A percentile compares a stretch with the other conserved stretches of the same genome.
Evolutionary conservation across 2,113 vertebrate species (phyloP).

Genomic region (Paraplagusia blochii): DNA sequence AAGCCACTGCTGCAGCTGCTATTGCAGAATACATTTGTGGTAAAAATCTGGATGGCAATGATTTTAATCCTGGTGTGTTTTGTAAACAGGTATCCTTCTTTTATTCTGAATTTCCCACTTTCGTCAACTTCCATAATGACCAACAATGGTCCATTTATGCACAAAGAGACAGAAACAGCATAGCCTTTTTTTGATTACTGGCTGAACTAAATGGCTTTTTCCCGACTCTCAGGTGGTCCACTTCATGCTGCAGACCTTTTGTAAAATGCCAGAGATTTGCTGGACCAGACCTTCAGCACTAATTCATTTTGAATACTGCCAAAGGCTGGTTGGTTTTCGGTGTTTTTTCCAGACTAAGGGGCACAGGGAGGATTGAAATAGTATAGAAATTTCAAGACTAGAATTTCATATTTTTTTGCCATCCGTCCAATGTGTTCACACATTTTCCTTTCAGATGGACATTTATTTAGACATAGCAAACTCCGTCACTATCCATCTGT

Average conservation of each 20-base stretch:
- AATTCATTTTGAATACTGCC: conserved; percentile 62
- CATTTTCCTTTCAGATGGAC: conserved; percentile 2
- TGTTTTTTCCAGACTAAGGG: conserved; percentile 15
- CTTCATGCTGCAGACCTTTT: conserved; percentile 61
- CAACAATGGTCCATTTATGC: conserved; percentile 7
- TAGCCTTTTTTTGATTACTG: conserved; percentile 27
- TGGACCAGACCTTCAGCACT: conserved; percentile 27
- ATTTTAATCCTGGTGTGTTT: too few species aligned
- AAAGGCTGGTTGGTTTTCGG: conserved; percentile 56
- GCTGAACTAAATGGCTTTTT: conserved; percentile 12
- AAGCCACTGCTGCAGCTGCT: too few species aligned
- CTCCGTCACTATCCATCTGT: not conserved
- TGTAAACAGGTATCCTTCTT: conserved; percentile 6
- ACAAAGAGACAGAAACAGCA: not conserved
- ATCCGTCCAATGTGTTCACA: not conserved
- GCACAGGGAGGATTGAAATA: not conserved
- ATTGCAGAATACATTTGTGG: too few species aligned
- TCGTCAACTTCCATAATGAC: conserved; percentile 28
- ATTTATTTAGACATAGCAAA: not conserved
- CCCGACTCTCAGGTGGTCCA: conserved; percentile 40
- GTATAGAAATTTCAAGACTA: not conserved
- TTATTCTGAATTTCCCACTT: not conserved
- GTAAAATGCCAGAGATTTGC: conserved; percentile 69
- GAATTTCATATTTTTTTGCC: not conserved
- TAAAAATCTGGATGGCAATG: too few species aligned